Evolutionary conservation across 2,113 vertebrate species (phyloP).

Genomic region (Perca schrenkii): DNA sequence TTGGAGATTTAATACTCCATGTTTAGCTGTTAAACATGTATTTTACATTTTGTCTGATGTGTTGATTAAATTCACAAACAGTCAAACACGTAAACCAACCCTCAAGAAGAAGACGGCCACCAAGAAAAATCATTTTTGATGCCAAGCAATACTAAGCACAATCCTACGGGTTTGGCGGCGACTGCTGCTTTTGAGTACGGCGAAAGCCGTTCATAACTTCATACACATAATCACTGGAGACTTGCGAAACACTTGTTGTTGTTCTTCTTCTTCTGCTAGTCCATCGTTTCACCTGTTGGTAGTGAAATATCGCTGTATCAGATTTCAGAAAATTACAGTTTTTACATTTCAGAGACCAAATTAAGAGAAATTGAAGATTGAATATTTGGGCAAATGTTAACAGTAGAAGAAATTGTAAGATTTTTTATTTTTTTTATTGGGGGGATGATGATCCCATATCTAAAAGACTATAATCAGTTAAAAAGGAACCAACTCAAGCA

Average conservation of each 20-base stretch:
- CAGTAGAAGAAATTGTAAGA: neutral
- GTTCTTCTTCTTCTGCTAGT: neutral
- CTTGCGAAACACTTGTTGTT: rapidly evolving
- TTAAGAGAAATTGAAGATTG: neutral
- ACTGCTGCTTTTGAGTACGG: neutral
- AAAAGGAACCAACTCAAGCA: neutral
- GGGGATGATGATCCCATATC: neutral
- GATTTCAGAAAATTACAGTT: neutral
- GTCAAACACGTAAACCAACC: neutral
- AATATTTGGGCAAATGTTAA: neutral
- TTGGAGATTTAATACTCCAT: neutral
- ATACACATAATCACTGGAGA: conserved; percentile 56
- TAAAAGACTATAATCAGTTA: neutral
- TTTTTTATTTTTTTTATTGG: neutral
- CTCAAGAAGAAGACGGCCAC: neutral
- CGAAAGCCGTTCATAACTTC: conserved; percentile 60
- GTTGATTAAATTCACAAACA: neutral
- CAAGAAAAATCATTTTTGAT: neutral
- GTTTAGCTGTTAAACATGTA: neutral
- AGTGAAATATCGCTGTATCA: neutral
- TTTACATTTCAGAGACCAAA: neutral
- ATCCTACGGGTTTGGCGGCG: rapidly evolving
- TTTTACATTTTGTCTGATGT: neutral
- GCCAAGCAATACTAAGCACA: neutral
- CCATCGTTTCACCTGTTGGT: conserved; percentile 45